These are phyloP conservation scores for Pachycephus smyrnensis DNA, from an alignment of 2,888 invertebrate genomes.

Conservation along the genomic window DNA sequence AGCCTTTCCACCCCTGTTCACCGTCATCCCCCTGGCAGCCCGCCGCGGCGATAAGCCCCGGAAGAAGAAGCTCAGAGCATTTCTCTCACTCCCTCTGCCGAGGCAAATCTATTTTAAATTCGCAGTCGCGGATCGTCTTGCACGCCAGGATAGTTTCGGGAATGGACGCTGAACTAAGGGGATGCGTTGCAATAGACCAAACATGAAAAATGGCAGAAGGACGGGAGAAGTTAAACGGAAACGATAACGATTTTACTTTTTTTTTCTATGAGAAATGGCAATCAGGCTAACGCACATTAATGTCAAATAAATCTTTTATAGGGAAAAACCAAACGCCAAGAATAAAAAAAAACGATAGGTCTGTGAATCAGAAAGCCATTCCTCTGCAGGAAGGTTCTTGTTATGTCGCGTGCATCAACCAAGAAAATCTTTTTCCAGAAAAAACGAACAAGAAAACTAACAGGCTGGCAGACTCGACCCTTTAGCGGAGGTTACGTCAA, in stretches of 20 bases:
- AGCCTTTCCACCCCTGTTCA: slow-evolving; percentile 21
- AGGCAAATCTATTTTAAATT: slow-evolving; percentile 59
- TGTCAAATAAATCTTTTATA: background rate
- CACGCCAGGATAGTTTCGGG: background rate
- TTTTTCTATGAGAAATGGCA: background rate
- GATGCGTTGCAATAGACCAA: background rate
- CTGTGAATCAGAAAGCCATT: background rate
- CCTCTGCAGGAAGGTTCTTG: background rate
- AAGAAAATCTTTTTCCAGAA: background rate
- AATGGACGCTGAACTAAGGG: background rate
- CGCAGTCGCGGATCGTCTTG: slow-evolving; percentile 15
- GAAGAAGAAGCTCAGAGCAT: slow-evolving; percentile 30
- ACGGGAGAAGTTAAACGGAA: no score
- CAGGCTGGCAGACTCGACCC: background rate
- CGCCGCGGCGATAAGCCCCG: slow-evolving; percentile 44
- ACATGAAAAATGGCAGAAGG: background rate
- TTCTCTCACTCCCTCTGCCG: slow-evolving; percentile 34
- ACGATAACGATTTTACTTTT: no score
- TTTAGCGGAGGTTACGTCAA: background rate
- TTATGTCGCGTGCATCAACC: background rate
- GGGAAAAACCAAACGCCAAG: background rate
- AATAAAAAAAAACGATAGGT: background rate
- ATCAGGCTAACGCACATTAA: background rate
- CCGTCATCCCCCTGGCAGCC: background rate
- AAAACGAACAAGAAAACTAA: background rate